Conservation (phyloP, 2,797 vertebrate species). For the Sebastes alutus region DNA sequence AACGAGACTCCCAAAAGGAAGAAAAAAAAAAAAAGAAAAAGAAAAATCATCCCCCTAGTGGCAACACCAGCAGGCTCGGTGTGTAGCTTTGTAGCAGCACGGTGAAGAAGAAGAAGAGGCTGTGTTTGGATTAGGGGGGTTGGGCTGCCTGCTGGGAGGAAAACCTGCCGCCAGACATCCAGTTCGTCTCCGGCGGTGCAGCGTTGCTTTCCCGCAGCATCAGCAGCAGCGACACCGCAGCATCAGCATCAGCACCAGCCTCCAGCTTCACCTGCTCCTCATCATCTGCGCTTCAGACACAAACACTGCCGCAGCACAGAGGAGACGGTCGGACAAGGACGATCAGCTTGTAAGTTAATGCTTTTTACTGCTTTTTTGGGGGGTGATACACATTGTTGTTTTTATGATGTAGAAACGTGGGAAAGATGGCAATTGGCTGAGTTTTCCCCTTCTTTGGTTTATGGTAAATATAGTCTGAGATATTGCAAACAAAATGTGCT, state of each 20-base stretch:
- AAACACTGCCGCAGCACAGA: slow-evolving; percentile 53
- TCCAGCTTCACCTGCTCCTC: slow-evolving; percentile 57
- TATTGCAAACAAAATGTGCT: neutral
- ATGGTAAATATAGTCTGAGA: neutral
- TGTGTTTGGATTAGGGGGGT: slow-evolving; percentile 71
- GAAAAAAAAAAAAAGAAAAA: neutral
- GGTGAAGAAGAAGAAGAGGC: slow-evolving; percentile 25
- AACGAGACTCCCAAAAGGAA: slow-evolving; percentile 28
- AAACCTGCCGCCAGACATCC: slow-evolving; percentile 62
- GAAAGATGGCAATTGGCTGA: neutral
- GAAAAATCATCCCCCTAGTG: slow-evolving; percentile 60
- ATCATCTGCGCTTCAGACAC: slow-evolving; percentile 34
- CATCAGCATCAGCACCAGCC: slow-evolving; percentile 21
- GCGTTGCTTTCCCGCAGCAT: slow-evolving; percentile 60
- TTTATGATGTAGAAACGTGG: neutral
- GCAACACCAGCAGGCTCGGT: slow-evolving; percentile 38
- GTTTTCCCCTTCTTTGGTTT: neutral
- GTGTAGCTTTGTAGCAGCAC: slow-evolving; percentile 24
- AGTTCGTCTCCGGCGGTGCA: slow-evolving; percentile 60
- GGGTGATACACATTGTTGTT: neutral
- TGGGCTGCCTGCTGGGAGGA: slow-evolving; percentile 73
- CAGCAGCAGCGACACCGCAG: slow-evolving; percentile 64
- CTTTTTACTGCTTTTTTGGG: neutral
- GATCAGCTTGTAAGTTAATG: slow-evolving; percentile 57
- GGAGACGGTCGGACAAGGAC: slow-evolving; percentile 53